phyloP scores from a whole-genome alignment of 2,797 vertebrate species.

The Lacerta bilineata region DNA sequence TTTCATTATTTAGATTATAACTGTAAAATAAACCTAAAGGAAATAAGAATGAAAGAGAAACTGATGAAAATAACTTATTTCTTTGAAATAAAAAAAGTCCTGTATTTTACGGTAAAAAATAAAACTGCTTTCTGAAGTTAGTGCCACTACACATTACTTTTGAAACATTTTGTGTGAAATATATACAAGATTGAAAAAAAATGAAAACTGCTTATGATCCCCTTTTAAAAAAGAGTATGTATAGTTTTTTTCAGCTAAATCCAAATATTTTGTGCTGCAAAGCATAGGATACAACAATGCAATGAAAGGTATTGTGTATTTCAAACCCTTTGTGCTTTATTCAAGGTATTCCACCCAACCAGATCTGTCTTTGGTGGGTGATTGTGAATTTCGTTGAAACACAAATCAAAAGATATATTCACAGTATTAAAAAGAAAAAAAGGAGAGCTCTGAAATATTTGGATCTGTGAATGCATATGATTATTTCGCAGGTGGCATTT shows the following conservation, averaged over 20 bases:
- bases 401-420: not conserved
- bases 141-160: slow-evolving; percentile 3
- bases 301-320: not conserved
- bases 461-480: not conserved
- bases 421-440: not conserved
- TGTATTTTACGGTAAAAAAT: slow-evolving; percentile 38
- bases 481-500: not conserved
- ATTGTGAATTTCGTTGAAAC: not conserved
- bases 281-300: not conserved
- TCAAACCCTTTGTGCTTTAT: not conserved
- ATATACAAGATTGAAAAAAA: slow-evolving; percentile 10
- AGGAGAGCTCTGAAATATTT: slow-evolving; percentile 42
- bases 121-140: slow-evolving; percentile 16
- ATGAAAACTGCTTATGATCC: not conserved
- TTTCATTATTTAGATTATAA: slow-evolving; percentile 59
- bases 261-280: slow-evolving; percentile 16
- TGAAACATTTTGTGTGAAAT: not conserved
- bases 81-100: not conserved
- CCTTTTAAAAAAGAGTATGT: not conserved
- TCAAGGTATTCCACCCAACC: accelerated
- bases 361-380: not conserved
- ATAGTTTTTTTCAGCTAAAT: slow-evolving; percentile 17
- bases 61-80: slow-evolving; percentile 32
- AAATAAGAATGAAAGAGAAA: slow-evolving; percentile 14
- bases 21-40: slow-evolving; percentile 21